phyloP scores from a whole-genome alignment of 2,888 invertebrate genomes.

The Drosophila paramelanica region DNA sequence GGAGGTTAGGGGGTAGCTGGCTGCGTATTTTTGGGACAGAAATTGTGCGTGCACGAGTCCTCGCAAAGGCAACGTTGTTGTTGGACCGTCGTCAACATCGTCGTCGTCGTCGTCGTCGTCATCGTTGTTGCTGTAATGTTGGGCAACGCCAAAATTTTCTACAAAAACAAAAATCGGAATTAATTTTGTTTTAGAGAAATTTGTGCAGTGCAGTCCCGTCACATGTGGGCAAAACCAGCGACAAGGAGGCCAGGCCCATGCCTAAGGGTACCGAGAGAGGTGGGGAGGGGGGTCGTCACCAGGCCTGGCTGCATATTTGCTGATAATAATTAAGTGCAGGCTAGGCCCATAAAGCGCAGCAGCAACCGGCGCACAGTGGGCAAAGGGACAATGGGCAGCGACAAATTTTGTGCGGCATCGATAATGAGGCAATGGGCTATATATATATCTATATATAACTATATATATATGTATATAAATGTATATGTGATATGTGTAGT shows the following conservation, averaged over 20 bases:
- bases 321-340: constrained; percentile 84
- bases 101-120: constrained; percentile 29
- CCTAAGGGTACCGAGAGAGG: too few relatives aligned
- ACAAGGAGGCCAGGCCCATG: constrained; percentile 32
- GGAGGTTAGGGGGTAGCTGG: constrained; percentile 34
- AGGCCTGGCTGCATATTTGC: constrained; percentile 81
- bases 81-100: constrained; percentile 56
- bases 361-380: constrained; percentile 38
- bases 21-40: constrained; percentile 52
- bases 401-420: constrained; percentile 69
- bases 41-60: constrained; percentile 65
- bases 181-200: constrained; percentile 84
- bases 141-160: constrained; percentile 76
- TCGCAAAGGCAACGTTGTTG: constrained; percentile 55
- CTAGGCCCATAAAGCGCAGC: constrained; percentile 72
- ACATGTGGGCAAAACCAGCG: constrained; percentile 39
- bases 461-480: not conserved
- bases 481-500: not conserved
- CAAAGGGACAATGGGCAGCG: constrained; percentile 15
- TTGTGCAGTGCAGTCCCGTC: constrained; percentile 76
- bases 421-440: constrained; percentile 69
- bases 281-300: not conserved
- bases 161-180: constrained; percentile 83
- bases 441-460: constrained; percentile 8
- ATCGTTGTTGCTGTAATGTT: constrained; percentile 65